These are phyloP conservation scores for Bufotes viridis DNA, from an alignment of 2,797 vertebrate genomes.

Conservation along the genomic window DNA sequence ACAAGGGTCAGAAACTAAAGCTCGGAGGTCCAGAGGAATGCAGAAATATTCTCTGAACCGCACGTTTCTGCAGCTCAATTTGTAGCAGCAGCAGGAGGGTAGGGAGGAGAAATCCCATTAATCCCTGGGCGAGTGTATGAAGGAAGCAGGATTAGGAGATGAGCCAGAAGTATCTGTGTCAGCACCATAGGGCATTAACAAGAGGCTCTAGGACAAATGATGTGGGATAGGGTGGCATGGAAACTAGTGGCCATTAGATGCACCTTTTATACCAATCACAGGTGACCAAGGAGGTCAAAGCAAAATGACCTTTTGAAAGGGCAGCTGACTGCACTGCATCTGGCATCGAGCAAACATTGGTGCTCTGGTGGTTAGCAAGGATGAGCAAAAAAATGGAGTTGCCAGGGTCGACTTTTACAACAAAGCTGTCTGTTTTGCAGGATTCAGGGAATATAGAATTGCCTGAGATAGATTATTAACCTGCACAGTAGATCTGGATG, in stretches of 20 bases:
- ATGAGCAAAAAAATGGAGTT: not conserved
- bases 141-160: constrained; percentile 60
- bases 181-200: constrained; percentile 54
- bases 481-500: too few relatives aligned
- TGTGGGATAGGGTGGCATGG: not conserved
- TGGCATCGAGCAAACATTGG: not conserved
- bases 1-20: not conserved
- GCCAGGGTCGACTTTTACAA: not conserved
- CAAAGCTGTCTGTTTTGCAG: not conserved
- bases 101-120: constrained; percentile 49
- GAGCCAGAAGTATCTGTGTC: constrained; percentile 61
- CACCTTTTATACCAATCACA: constrained; percentile 2
- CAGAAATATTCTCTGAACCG: not conserved
- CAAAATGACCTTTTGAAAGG: not conserved
- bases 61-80: constrained; percentile 33
- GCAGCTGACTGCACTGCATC: not conserved
- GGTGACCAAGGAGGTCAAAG: constrained; percentile 9
- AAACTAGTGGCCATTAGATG: constrained; percentile 13
- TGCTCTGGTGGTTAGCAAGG: not conserved
- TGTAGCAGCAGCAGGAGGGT: constrained; percentile 56
- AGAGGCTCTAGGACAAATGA: constrained; percentile 42
- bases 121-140: constrained; percentile 44
- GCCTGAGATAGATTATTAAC: too few relatives aligned
- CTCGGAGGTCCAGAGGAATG: not conserved
- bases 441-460: not conserved